Base-by-base conservation (phyloP, 1,140 invertebrate genomes). In the Vanessa tameamea region DNA sequence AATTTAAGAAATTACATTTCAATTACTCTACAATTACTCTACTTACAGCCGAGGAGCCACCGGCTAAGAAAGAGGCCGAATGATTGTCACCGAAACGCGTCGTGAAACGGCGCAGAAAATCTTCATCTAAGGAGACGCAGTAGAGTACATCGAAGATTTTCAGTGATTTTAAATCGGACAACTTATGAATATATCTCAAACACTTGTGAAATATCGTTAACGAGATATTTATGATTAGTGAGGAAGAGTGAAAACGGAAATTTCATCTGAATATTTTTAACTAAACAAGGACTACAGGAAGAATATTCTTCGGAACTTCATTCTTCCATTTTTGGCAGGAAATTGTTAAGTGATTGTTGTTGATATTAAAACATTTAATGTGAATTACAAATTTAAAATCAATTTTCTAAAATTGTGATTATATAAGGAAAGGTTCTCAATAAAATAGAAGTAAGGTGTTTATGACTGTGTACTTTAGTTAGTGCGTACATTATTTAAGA, bases 61-160 rank as follows among this genome's bases (percentile, higher is more conserved):
- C 85, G 47, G 82, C 69, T n/a, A 92, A 92, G 80, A 92, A 92
- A 70, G 90, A 92, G 84, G 74, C 78, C 68, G 90, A 92, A 90
- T 92, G 90, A 92, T 92, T 85, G 82, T 91, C 90, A 81, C 90
- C 89, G n/a, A 92, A 92, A 80, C 90, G 90, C 89, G 90, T 88
- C 86, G 90, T 91, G 61, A 92, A 91, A 64, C 81, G 90, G 74
- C 89, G 90, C 67, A 87, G 90, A 82, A 92, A 92, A 77, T 88
- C 88, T 73, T 82, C 87, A 0, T 76, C 86, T 15, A 92, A 90
- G 83, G 89, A 92, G 75, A 48, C 64, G 20, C 84, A 84, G 78
- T 89, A 78, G 83, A 78, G 37, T n/a, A 26, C n/a, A 15, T 53
- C n/a, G 51, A 59, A 31, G 20, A 59, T 59, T 59, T 59, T 59